Evolutionary conservation across 2,888 invertebrate species (phyloP), one percentile per base, ranked within the genome.

Genomic region (Carpatolechia fugitivella): DNA sequence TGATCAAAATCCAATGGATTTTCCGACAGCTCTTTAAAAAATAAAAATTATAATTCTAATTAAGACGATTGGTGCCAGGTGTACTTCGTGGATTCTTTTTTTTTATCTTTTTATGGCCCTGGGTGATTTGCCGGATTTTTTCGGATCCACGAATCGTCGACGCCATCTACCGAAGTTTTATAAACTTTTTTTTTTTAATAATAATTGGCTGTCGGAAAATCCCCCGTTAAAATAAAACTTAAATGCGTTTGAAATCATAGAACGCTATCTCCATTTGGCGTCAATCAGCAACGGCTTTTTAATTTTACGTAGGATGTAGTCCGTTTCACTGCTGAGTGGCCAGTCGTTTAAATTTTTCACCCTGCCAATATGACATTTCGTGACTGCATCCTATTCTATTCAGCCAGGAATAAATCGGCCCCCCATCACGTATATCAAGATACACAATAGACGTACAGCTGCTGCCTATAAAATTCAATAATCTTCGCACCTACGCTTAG

Each of bases 361-460:
- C 18, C n/a, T 14, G 31, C 13, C 50, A 38, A 36, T 50, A 41
- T 52, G 58, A 64, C 68, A 60, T 68, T 63, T 69, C 72, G 72
- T 75, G 72, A 65, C 72, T 66, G 58, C 51, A 58, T 61, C 69
- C 68, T 62, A 70, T 73, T 70, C 62, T 62, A 65, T 58, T 58
- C 56, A 58, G 63, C 61, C 65, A 62, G 69, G 64, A 71, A 80
- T 78, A 78, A 81, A 81, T 82, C 73, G 73, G 72, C 67, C 70
- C 75, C 68, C 76, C 70, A 76, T 82, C 76, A 75, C 78, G 66
- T 80, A 70, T 67, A 72, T 80, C 80, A 72, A 67, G 55, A 47
- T 54, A 29, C 38, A 54, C 56, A 56, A 47, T 52, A 47, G 55
- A 54, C 30, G 41, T 29, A n/a, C 16, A 51, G 24, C 33, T 30